phyloP scores from a whole-genome alignment of 2,888 invertebrate genomes.

The Hyppa rectilinea region DNA sequence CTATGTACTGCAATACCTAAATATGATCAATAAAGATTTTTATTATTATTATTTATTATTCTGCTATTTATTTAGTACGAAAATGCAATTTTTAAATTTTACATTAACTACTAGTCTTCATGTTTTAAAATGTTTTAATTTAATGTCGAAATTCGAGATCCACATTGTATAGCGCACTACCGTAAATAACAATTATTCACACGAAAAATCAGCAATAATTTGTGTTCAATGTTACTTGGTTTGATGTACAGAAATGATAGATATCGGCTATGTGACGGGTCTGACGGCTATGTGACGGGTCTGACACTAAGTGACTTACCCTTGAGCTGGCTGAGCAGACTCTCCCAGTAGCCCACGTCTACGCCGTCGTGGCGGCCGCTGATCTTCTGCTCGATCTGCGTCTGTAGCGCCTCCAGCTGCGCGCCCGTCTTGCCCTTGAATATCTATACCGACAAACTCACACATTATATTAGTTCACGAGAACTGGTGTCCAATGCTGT shows the following conservation, averaged over 20 bases:
- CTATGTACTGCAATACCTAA: too few species aligned
- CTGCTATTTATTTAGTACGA: too few species aligned
- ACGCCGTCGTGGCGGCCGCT: constrained; percentile 96
- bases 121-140: too few species aligned
- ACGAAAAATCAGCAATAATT: neutral
- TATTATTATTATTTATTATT: too few species aligned
- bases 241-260: neutral
- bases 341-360: constrained; percentile 99
- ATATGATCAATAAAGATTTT: too few species aligned
- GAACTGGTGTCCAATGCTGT: neutral
- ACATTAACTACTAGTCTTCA: too few species aligned
- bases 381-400: constrained; percentile 96
- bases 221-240: neutral
- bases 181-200: neutral
- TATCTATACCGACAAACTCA: constrained; percentile 83
- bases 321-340: constrained; percentile 97
- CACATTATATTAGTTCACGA: neutral
- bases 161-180: neutral
- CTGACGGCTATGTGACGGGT: neutral
- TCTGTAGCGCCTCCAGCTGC: constrained; percentile 95
- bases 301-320: too few species aligned
- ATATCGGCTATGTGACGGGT: neutral
- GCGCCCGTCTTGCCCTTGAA: constrained; percentile 98
- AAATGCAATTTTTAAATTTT: too few species aligned
- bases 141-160: too few species aligned